Evolutionary conservation across 2,888 invertebrate species (phyloP), one percentile per base, ranked within the genome.

Genomic region (Pseudoips prasinana): DNA sequence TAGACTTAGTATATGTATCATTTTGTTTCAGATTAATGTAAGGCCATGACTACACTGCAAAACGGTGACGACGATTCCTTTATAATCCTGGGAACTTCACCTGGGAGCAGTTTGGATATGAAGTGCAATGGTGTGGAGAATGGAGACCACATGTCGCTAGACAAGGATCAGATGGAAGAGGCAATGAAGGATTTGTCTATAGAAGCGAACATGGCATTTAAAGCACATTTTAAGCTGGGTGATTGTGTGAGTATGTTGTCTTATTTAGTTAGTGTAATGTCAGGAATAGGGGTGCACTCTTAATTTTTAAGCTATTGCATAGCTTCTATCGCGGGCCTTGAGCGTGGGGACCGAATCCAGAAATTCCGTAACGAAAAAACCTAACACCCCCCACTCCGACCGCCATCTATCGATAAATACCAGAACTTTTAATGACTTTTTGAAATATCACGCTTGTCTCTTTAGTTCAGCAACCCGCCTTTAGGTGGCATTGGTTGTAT

Each of bases 41-140:
- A 31, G 29, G 72, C 37, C 40, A 84, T 85, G 86, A 55, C 74
- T 34, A 43, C 67, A 20, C 33, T 52, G 8, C 75, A 79, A 31
- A 66, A 59, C 26, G 66, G 58, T 48, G 87, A 86, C 25, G 89
- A 89, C 22, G 89, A 89, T 19, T 89, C 89, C 0, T 88, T 88
- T 50, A 87, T 89, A 20, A 82, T 89, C 39, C 73, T 89, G 8
- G 84, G 85, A 2, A 67, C 81, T 0, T 88, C 88, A 2, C 88
- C 88, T 0, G 77, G 80, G 0, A 59, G 73, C 0, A 87, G 86
- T 37, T 42, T 88, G 47, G 83, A 82, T 30, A 54, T 77, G 6
- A 77, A 77, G 29, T 73, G 65, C 36, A 73, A 75, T 28, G 74
- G 74, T 0, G 35, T 64, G 0, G 58, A 60, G 18, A 66, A 60